These are phyloP conservation scores for Cyclura pinguis DNA, from an alignment of 2,797 vertebrate genomes.

Conservation along the genomic window DNA sequence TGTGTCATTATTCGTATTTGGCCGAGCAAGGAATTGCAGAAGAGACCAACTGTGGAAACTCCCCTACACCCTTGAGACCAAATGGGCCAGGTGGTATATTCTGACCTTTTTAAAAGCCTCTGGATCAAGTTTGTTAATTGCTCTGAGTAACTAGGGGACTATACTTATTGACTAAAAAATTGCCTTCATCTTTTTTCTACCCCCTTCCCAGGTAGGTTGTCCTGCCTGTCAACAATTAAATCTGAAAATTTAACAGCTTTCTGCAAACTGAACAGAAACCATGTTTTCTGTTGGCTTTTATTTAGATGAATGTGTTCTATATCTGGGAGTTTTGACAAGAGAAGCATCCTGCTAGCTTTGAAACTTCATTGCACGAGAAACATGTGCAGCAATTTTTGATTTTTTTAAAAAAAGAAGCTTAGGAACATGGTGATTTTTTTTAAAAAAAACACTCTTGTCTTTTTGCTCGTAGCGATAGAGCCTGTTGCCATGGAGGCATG, in stretches of 20 bases:
- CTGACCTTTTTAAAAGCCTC: background rate
- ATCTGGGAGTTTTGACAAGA: background rate
- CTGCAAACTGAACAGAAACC: fast-evolving
- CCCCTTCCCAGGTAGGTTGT: background rate
- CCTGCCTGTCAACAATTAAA: background rate
- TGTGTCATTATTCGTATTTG: background rate
- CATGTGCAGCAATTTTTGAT: constrained; percentile 42
- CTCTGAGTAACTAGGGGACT: background rate
- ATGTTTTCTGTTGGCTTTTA: background rate
- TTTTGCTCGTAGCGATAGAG: constrained; percentile 91
- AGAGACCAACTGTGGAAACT: background rate
- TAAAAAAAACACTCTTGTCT: constrained; percentile 59
- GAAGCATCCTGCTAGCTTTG: constrained; percentile 19
- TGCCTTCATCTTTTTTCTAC: background rate
- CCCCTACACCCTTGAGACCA: background rate
- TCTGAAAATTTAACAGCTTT: background rate
- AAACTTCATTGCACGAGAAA: constrained; percentile 41
- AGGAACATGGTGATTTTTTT: constrained; percentile 47
- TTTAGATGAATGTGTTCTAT: background rate
- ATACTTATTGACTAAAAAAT: background rate
- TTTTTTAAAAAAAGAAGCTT: constrained; percentile 21
- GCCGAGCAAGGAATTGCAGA: background rate
- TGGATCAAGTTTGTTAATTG: background rate
- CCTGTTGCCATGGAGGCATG: constrained; percentile 92
- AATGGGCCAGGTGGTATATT: background rate